Conservation (phyloP, 2,113 vertebrate species). For the Synchiropus splendidus region DNA sequence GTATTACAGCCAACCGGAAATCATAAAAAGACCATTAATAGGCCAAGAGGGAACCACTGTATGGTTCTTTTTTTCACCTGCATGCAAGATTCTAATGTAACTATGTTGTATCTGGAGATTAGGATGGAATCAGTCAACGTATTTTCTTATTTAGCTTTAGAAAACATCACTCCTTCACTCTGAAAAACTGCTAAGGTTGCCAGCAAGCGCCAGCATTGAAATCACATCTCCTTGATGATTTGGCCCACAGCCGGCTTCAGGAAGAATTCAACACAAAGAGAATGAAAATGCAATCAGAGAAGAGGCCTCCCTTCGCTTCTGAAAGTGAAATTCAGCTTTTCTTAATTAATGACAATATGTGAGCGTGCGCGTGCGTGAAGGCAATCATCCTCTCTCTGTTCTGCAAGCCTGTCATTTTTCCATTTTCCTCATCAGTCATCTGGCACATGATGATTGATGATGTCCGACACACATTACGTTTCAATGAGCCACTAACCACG, state of each 20-base stretch:
- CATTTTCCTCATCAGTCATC: neutral
- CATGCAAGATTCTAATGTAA: no score
- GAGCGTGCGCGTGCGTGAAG: slow-evolving; percentile 9
- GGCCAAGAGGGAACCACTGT: neutral
- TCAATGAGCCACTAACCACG: no score
- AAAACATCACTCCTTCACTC: no score
- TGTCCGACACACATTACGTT: no score
- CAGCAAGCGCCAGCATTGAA: neutral
- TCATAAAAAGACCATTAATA: neutral
- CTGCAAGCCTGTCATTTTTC: neutral
- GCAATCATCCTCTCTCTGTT: slow-evolving; percentile 24
- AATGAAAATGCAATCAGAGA: slow-evolving; percentile 37
- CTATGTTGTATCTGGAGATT: no score
- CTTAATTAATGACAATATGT: slow-evolving; percentile 28
- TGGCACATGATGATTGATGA: no score
- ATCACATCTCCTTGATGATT: slow-evolving; percentile 6
- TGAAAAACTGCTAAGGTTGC: no score
- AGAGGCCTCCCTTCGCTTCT: slow-evolving; percentile 14
- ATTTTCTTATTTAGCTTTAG: no score
- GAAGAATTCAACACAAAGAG: slow-evolving; percentile 19
- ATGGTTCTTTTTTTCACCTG: slow-evolving; percentile 16
- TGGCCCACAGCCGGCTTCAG: slow-evolving; percentile 33
- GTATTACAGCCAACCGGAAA: slow-evolving; percentile 11
- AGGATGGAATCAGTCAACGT: no score
- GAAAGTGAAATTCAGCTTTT: slow-evolving; percentile 29